Percentiles rank a stretch among this genome's conserved stretches.
These are phyloP conservation scores for Apamea monoglypha DNA, from an alignment of 2,888 invertebrate species.

Conservation along the genomic window DNA sequence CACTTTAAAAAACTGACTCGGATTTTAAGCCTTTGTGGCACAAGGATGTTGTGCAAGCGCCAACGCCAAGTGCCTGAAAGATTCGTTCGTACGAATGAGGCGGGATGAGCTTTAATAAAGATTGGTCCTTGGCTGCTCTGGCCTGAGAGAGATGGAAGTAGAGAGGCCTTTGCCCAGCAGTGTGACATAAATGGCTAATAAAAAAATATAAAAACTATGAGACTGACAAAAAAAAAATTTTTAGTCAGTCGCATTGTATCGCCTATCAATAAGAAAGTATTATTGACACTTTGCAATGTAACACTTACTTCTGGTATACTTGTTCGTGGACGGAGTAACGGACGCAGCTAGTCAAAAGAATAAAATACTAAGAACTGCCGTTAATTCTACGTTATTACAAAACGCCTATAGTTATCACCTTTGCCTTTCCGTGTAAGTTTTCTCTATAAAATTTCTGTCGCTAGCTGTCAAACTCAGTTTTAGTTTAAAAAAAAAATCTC, in stretches of 20 bases:
- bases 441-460: not conserved
- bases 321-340: not conserved
- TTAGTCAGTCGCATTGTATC: not conserved
- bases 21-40: too few species aligned
- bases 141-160: too few species aligned
- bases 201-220: not conserved
- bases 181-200: too few species aligned
- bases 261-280: not conserved
- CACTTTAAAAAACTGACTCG: too few species aligned
- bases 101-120: too few species aligned
- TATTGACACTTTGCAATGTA: not conserved
- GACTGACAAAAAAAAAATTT: not conserved
- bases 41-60: too few species aligned
- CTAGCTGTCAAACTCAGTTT: not conserved
- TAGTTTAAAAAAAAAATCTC: too few species aligned
- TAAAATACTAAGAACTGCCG: not conserved
- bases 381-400: slow-evolving; percentile 40
- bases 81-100: too few species aligned
- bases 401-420: slow-evolving; percentile 24
- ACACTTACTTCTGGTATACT: not conserved
- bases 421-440: not conserved
- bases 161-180: too few species aligned
- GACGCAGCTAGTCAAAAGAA: not conserved
- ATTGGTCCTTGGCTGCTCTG: too few species aligned
- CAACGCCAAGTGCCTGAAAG: too few species aligned